Percentiles rank a stretch among this genome's conserved stretches.
phyloP scores from a whole-genome alignment of 2,797 vertebrate genomes.

The Anabas testudineus region DNA sequence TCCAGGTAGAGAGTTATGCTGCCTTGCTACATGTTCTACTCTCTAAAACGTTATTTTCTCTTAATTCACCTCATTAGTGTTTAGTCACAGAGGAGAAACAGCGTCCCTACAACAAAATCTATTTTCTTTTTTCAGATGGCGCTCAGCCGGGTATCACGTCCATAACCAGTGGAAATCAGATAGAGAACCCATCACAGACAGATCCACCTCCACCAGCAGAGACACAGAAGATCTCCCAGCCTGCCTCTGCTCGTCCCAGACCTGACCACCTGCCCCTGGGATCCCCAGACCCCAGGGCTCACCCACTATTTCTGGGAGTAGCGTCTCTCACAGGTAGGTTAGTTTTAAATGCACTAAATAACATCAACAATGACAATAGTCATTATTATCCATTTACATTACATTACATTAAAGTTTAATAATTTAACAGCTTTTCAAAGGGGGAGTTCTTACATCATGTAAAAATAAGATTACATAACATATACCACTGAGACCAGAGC shows the following conservation, averaged over 20 bases:
- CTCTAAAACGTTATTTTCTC: background rate
- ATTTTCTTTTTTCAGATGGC: constrained; percentile 46
- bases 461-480: background rate
- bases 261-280: constrained; percentile 70
- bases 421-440: background rate
- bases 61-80: background rate
- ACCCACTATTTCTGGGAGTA: constrained; percentile 86
- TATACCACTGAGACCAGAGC: no score
- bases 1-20: constrained; percentile 73
- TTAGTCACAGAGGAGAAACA: background rate
- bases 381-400: background rate
- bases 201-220: constrained; percentile 37
- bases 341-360: background rate
- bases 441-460: background rate
- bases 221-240: constrained; percentile 24
- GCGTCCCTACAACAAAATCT: constrained; percentile 16
- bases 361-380: no score
- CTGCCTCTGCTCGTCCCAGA: constrained; percentile 49
- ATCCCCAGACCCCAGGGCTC: constrained; percentile 74
- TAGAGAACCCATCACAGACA: constrained; percentile 24
- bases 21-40: background rate
- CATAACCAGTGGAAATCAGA: constrained; percentile 34
- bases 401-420: no score
- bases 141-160: constrained; percentile 32
- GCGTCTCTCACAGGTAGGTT: constrained; percentile 89